These are phyloP conservation scores for Monochamus alternatus DNA, from an alignment of 2,888 invertebrate species.

Conservation along the genomic window DNA sequence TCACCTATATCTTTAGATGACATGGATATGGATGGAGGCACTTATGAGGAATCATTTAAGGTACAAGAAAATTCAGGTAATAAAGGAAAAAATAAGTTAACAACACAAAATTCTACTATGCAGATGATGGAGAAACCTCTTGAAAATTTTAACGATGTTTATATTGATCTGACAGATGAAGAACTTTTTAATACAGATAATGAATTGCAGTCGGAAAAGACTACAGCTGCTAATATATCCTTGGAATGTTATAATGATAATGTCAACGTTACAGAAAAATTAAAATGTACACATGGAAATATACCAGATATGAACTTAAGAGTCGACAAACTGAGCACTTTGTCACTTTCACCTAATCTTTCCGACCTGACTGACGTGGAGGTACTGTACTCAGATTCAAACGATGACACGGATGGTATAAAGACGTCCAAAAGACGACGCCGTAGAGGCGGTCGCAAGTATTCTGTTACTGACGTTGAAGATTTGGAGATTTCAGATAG, in stretches of 20 bases:
- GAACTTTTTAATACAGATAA: slow-evolving; percentile 60
- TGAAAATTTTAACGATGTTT: slow-evolving; percentile 12
- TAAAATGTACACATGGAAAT: neutral
- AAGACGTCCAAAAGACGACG: slow-evolving; percentile 57
- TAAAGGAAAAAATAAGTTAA: slow-evolving; percentile 47
- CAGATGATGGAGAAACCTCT: slow-evolving; percentile 32
- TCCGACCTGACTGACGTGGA: slow-evolving; percentile 67
- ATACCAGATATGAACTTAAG: neutral
- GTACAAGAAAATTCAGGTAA: slow-evolving; percentile 45
- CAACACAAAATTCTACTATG: slow-evolving; percentile 50
- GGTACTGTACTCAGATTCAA: slow-evolving; percentile 66
- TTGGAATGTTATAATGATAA: slow-evolving; percentile 47
- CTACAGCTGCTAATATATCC: slow-evolving; percentile 47
- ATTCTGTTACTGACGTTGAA: slow-evolving; percentile 63
- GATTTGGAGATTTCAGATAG: slow-evolving; percentile 62
- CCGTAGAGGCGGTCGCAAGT: slow-evolving; percentile 51
- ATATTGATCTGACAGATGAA: slow-evolving; percentile 46
- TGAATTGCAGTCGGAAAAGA: slow-evolving; percentile 49
- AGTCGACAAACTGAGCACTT: slow-evolving; percentile 17
- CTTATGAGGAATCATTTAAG: slow-evolving; percentile 56
- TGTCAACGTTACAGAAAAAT: slow-evolving; percentile 39
- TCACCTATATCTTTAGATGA: slow-evolving; percentile 56
- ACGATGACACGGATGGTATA: slow-evolving; percentile 56
- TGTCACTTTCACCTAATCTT: slow-evolving; percentile 45
- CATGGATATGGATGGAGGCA: slow-evolving; percentile 57